Base-by-base conservation (phyloP, 2,113 vertebrate genomes). In the Clarias macrocephalus region DNA sequence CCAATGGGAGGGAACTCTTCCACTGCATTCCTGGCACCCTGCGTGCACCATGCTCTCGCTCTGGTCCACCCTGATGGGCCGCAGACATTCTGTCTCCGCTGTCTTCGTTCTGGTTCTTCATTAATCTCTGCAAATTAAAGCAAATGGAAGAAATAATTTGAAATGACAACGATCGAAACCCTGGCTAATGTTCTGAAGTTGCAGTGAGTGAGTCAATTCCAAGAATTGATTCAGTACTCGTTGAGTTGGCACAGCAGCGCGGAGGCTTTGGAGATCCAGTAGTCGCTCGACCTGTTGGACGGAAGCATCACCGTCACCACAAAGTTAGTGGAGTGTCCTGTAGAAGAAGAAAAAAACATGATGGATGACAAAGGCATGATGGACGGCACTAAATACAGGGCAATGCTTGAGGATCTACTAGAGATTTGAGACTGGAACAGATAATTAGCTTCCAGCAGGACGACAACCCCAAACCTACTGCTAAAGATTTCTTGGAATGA, bases 251-350 rank as follows among this genome's bases (percentile, higher is more conserved):
- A 96, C 87, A 96, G 94, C 54, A 96, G 88, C 18, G 94, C 94
- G 0, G 95, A 95, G 2, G 92, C 94, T 93, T 97, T 96, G 85
- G 94, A 94, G 85, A 96, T 95, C 95, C 95, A 96, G 66, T 96
- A 97, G 82, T 96, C 94, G 6, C 87, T 95, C 86, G 92, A 73
- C 52, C 72, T 91, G 56, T 94, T 92, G 84, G 96, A 96, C 73
- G 94, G 94, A 84, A 97, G 86, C 89, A 96, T 91, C 72, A 96
- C 88, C 0, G 94, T 96, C 85, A 97, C 94, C 80, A 96, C 94
- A 88, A 96, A 96, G 90, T 97, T 93, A 85, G 94, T 96, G 19
- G 95, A 96, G 91, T 93, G 94, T 66, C 94, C 95, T 97, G 89
- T 56, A 85, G 19, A 85, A 70, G 3, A 16, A 15, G 84, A 28